Evolutionary conservation across 2,888 invertebrate species (phyloP).

Genomic region (Cynaeus angustus): DNA sequence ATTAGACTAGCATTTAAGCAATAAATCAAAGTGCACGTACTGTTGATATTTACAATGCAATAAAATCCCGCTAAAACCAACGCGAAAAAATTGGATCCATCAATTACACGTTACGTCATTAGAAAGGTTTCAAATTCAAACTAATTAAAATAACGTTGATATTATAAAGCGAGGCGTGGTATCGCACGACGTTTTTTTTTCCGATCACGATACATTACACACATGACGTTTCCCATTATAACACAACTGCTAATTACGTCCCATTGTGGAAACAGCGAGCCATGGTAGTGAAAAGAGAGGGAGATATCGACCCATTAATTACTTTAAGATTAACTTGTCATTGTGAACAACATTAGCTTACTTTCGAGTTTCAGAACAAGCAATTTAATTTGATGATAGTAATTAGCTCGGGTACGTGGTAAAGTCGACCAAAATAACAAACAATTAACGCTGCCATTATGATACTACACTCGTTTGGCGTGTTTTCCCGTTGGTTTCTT

Average conservation of each 20-base stretch:
- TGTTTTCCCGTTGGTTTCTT: slow-evolving; percentile 13
- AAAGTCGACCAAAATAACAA: slow-evolving; percentile 32
- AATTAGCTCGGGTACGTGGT: slow-evolving; percentile 28
- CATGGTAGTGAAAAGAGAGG: slow-evolving; percentile 9
- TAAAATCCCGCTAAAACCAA: neutral
- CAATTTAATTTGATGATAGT: slow-evolving; percentile 41
- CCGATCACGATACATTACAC: slow-evolving; percentile 33
- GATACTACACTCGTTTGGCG: slow-evolving; percentile 27
- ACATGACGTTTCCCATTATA: slow-evolving; percentile 44
- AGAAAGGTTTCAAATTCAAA: neutral
- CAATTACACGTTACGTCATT: slow-evolving; percentile 15
- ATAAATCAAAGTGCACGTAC: slow-evolving; percentile 23
- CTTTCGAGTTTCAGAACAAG: slow-evolving; percentile 37
- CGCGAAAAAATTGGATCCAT: slow-evolving; percentile 13
- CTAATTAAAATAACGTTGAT: slow-evolving; percentile 36
- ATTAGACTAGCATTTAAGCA: slow-evolving; percentile 23
- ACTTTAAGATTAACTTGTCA: slow-evolving; percentile 40
- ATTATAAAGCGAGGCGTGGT: slow-evolving; percentile 29
- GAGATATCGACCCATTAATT: slow-evolving; percentile 33
- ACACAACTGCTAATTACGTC: slow-evolving; percentile 33
- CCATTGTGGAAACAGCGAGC: slow-evolving; percentile 14
- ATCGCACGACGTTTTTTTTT: slow-evolving; percentile 19
- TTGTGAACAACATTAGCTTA: slow-evolving; percentile 40
- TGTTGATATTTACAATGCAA: slow-evolving; percentile 15
- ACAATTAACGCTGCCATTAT: slow-evolving; percentile 33